A percentile compares a stretch with the other conserved stretches of the same genome.
These are phyloP conservation scores for Lasioglossum marginatum DNA, from an alignment of 2,888 invertebrate species.

Conservation along the genomic window DNA sequence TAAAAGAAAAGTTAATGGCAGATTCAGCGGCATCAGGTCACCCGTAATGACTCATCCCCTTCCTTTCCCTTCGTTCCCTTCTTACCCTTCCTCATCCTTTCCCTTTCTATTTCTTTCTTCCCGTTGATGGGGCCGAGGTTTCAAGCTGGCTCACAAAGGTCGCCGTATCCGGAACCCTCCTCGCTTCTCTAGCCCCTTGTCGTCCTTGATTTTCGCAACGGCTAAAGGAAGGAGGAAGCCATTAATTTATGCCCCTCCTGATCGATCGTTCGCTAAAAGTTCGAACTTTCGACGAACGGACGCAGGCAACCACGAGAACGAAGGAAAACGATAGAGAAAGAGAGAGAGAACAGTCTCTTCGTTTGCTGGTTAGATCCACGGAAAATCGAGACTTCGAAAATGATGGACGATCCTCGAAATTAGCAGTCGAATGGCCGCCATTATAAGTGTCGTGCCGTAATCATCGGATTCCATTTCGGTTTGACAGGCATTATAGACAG, in stretches of 20 bases:
- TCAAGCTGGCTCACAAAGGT: conserved; percentile 57
- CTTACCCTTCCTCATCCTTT: background rate
- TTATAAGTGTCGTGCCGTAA: conserved; percentile 1
- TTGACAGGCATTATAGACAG: background rate
- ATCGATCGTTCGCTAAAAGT: conserved; percentile 62
- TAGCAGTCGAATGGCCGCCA: background rate
- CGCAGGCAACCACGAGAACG: background rate
- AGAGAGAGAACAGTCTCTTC: conserved; percentile 15
- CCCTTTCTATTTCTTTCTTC: conserved; percentile 40
- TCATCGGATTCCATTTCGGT: background rate
- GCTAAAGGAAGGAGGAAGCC: conserved; percentile 61
- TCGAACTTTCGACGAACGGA: conserved; percentile 35
- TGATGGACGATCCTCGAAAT: conserved; percentile 15
- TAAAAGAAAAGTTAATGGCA: conserved; percentile 45
- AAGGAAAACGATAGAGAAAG: background rate
- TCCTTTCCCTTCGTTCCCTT: background rate
- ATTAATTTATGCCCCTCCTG: conserved; percentile 66
- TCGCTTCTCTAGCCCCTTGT: conserved; percentile 16
- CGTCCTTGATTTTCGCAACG: conserved; percentile 66
- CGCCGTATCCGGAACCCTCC: conserved; percentile 54
- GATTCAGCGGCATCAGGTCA: conserved; percentile 45
- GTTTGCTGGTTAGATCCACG: background rate
- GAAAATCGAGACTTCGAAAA: background rate
- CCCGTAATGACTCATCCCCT: conserved; percentile 54
- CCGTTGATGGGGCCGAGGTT: conserved; percentile 54